Evolutionary conservation across 2,888 invertebrate species (phyloP), one percentile per base, ranked within the genome.

Genomic region (Amphipyra berbera): DNA sequence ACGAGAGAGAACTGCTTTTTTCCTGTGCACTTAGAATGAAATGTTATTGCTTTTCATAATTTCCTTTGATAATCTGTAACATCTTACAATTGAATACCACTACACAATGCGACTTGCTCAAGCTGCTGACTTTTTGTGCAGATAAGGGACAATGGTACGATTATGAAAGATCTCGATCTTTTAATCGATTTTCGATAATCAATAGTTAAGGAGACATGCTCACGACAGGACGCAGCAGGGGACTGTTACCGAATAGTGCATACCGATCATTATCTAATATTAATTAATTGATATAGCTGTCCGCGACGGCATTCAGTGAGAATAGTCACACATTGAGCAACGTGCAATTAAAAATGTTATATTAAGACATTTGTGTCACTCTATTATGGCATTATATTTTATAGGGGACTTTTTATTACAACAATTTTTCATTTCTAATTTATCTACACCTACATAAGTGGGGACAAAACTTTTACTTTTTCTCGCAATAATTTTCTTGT

Each of bases 261-360:
- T 79, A 68, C 73, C 71, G 88, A 87, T 84, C 76, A 69, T 74
- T 80, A 85, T 86, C 83, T 74, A 60, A 65, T 71, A 81, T 85
- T 85, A 87, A 82, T 84, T 87, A 86, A 87, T 87, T 84, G 82
- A 83, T 79, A 83, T 61, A 78, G 47, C 78, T 78, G 74, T 72
- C 71, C 78, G 75, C 72, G 73, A 70, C 66, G 54, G 71, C 73
- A 76, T 70, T 46, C 48, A 63, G 76, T 74, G 75, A 75, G 73
- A 79, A 82, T 73, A 78, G 76, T 68, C 77, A 56, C 82, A 77
- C 69, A 64, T 81, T 79, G 76, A 75, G 79, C 70, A 82, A 84
- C 56, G 47, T 21, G 73, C 68, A 77, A 83, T 81, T 80, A 84
- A 82, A 78, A 78, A 78, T 76, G 72, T 70, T 83, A 74, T 74